Conservation (phyloP, 2,888 invertebrate genomes). For the Sarcophaga carnaria region DNA sequence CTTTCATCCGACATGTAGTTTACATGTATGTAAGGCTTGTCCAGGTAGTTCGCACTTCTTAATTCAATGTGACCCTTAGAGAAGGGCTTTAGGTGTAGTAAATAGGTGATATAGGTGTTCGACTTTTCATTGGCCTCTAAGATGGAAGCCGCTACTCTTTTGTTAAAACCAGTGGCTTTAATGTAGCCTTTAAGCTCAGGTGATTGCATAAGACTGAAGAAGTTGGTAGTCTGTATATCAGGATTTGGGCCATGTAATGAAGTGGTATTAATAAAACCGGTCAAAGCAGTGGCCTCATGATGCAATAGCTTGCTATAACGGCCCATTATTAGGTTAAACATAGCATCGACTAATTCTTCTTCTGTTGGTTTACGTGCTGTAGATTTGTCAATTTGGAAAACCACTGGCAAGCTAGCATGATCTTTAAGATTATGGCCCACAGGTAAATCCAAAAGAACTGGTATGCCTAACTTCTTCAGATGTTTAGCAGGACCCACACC, state of each 20-base stretch:
- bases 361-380: constrained; percentile 79
- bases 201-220: constrained; percentile 82
- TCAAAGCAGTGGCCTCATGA: constrained; percentile 82
- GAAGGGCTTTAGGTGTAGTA: constrained; percentile 81
- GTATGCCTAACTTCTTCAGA: constrained; percentile 75
- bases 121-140: constrained; percentile 77
- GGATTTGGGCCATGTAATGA: constrained; percentile 83
- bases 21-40: constrained; percentile 84
- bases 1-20: constrained; percentile 84
- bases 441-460: constrained; percentile 76
- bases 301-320: constrained; percentile 83
- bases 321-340: constrained; percentile 83
- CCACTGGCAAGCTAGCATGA: constrained; percentile 86
- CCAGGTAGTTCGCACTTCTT: constrained; percentile 83
- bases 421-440: constrained; percentile 92
- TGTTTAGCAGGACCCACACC: constrained; percentile 79
- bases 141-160: constrained; percentile 77
- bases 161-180: constrained; percentile 77
- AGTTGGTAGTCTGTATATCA: constrained; percentile 84
- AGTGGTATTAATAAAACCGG: constrained; percentile 85
- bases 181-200: constrained; percentile 78
- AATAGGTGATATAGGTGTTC: constrained; percentile 78
- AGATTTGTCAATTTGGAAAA: constrained; percentile 82
- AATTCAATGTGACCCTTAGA: constrained; percentile 83
- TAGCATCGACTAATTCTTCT: constrained; percentile 80